A percentile compares a stretch with the other conserved stretches of the same genome.
phyloP scores from a whole-genome alignment of 2,888 invertebrate genomes.

The Unio pictorum region DNA sequence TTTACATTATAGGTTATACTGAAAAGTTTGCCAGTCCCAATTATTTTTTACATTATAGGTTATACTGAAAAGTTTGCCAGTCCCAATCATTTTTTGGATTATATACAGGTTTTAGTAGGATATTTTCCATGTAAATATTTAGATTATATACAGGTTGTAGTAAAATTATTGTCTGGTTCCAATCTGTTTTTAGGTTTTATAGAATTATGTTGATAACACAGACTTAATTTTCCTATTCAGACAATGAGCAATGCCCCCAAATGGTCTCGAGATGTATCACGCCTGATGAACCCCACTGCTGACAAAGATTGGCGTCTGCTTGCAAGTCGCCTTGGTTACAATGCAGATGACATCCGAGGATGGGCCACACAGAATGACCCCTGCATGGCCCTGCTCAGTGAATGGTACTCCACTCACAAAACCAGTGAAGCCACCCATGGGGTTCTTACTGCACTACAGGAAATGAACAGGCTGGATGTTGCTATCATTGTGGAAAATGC shows the following conservation, averaged over 20 bases:
- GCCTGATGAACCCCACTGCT: conserved; percentile 57
- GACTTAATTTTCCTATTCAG: conserved; percentile 28
- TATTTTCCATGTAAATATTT: too few relatives aligned
- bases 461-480: conserved; percentile 65
- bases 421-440: conserved; percentile 62
- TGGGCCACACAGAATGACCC: conserved; percentile 68
- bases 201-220: too few relatives aligned
- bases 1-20: too few relatives aligned
- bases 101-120: too few relatives aligned
- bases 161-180: not conserved
- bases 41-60: too few relatives aligned
- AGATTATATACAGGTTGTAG: too few relatives aligned
- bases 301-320: conserved; percentile 68
- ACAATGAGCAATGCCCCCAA: conserved; percentile 66
- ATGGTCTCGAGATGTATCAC: conserved; percentile 66
- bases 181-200: not conserved
- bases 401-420: conserved; percentile 68
- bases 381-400: conserved; percentile 66
- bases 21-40: too few relatives aligned
- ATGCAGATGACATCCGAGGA: conserved; percentile 61
- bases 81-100: too few relatives aligned
- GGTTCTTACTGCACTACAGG: conserved; percentile 60
- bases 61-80: too few relatives aligned
- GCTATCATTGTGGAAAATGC: conserved; percentile 64
- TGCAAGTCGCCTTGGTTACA: conserved; percentile 65